Evolutionary conservation across 2,888 invertebrate species (phyloP).

Genomic region (Lutraria lutraria): DNA sequence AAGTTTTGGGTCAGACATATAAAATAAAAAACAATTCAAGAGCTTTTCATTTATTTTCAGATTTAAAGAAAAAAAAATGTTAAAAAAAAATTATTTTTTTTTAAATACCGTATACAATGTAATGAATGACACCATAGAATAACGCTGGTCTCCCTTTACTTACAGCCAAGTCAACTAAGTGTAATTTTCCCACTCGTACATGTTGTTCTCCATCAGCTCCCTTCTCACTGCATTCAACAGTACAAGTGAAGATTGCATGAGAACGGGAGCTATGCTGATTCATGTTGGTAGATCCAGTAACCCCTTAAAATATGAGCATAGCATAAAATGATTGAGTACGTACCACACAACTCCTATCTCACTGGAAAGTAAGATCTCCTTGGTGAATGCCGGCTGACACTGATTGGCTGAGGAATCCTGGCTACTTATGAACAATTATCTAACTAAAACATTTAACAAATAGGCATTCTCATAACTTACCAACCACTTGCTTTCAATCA

Average conservation of each 20-base stretch:
- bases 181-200: slow-evolving; percentile 97
- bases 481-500: not conserved
- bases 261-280: slow-evolving; percentile 98
- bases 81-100: not conserved
- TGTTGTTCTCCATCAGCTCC: slow-evolving; percentile 94
- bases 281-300: slow-evolving; percentile 97
- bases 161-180: slow-evolving; percentile 98
- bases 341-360: not conserved
- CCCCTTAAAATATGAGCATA: slow-evolving; percentile 87
- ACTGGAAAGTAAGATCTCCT: not conserved
- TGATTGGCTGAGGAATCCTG: not conserved
- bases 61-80: not conserved
- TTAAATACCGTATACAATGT: too few relatives aligned
- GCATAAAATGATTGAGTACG: not conserved
- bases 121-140: not conserved
- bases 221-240: slow-evolving; percentile 97
- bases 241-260: slow-evolving; percentile 99
- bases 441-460: not conserved
- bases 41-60: too few relatives aligned
- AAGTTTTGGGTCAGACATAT: too few relatives aligned
- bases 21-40: too few relatives aligned
- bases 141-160: slow-evolving; percentile 84
- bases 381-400: not conserved
- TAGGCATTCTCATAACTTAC: not conserved
- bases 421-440: not conserved